These are phyloP conservation scores for Neoascia interrupta DNA, from an alignment of 2,888 invertebrate species.

Conservation along the genomic window DNA sequence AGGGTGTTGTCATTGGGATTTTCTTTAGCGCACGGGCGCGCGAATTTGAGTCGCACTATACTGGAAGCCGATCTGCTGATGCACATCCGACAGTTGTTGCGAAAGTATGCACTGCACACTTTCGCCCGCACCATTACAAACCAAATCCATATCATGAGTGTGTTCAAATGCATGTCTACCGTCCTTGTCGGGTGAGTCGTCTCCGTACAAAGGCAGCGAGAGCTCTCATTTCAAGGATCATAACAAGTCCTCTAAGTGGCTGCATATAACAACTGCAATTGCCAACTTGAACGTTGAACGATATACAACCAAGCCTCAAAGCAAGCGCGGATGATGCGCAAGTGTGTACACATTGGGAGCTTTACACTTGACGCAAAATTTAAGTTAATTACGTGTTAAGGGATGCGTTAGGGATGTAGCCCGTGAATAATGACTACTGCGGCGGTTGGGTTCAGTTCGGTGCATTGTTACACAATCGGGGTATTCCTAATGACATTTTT, in stretches of 20 bases:
- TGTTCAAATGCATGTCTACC: conserved; percentile 35
- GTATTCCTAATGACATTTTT: too few species aligned
- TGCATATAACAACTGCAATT: conserved; percentile 2
- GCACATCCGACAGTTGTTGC: conserved; percentile 4
- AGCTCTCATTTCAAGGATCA: conserved; percentile 51
- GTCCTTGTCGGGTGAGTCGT: conserved; percentile 20
- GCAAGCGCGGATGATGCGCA: too few species aligned
- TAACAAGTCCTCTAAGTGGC: conserved; percentile 37
- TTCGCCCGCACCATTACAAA: background rate
- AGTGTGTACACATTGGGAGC: too few species aligned
- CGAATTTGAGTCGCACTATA: conserved; percentile 11
- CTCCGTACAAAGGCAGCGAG: conserved; percentile 12
- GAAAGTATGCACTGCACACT: background rate
- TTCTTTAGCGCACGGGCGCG: conserved; percentile 37
- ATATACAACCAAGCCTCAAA: too few species aligned
- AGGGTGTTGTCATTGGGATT: conserved; percentile 43
- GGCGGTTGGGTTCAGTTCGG: too few species aligned
- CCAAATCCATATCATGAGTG: conserved; percentile 6
- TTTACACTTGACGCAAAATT: too few species aligned
- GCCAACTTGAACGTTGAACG: background rate
- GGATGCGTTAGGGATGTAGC: too few species aligned
- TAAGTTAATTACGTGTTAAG: too few species aligned
- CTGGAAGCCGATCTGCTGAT: too few species aligned
- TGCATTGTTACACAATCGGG: too few species aligned
- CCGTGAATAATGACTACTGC: too few species aligned